phyloP scores from a whole-genome alignment of 1,140 invertebrate species.

The Lasioglossum baleicum region DNA sequence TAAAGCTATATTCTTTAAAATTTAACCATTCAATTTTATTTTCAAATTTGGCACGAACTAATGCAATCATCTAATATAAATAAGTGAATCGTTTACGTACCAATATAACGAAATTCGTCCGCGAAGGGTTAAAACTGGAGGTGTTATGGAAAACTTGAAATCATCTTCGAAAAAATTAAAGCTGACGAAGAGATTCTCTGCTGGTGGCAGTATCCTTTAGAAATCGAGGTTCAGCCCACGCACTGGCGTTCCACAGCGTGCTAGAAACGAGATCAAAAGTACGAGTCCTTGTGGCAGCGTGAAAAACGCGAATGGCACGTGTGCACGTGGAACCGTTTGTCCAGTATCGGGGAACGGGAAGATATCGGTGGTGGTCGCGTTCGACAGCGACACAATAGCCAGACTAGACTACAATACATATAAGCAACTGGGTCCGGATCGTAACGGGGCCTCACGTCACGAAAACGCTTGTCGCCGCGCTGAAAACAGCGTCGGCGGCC shows the following conservation, averaged over 20 bases:
- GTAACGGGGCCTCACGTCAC: neutral
- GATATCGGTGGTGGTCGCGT: neutral
- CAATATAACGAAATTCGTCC: too few species aligned
- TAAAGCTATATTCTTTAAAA: too few species aligned
- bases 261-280: slow-evolving; percentile 29
- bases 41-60: too few species aligned
- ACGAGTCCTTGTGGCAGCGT: slow-evolving; percentile 19
- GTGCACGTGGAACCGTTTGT: neutral
- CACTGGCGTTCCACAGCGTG: neutral
- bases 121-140: too few species aligned
- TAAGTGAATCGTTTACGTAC: too few species aligned
- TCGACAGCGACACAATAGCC: neutral
- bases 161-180: too few species aligned
- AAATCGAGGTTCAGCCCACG: neutral
- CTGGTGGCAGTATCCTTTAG: too few species aligned
- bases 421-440: neutral
- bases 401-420: neutral
- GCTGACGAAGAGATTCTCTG: too few species aligned
- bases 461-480: slow-evolving; percentile 14
- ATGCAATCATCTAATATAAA: too few species aligned
- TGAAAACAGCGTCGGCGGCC: slow-evolving; percentile 5
- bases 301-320: neutral
- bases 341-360: neutral
- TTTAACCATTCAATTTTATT: too few species aligned
- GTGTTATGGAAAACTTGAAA: too few species aligned